These are phyloP conservation scores for Periparus ater DNA, from an alignment of 2,797 vertebrate genomes.

Conservation along the genomic window DNA sequence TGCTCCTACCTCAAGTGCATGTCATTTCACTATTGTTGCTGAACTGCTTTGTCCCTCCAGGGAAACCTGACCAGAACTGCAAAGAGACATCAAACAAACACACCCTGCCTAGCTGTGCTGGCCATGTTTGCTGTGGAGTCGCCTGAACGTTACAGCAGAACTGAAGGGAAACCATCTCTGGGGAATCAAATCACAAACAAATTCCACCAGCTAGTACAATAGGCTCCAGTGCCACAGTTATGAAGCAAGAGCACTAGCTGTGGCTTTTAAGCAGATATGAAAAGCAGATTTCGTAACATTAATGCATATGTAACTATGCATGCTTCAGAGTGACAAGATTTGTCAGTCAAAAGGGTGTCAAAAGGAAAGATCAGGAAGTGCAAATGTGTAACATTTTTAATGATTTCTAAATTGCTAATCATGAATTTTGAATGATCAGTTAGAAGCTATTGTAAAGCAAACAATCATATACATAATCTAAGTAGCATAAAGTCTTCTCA, in stretches of 20 bases:
- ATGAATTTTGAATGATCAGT: not conserved
- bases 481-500: not conserved
- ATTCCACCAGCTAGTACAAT: not conserved
- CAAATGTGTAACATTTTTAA: not conserved
- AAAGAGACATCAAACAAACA: not conserved
- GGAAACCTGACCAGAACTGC: not conserved
- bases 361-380: not conserved
- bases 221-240: not conserved
- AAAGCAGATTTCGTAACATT: not conserved
- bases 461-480: not conserved
- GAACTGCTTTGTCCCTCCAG: not conserved
- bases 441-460: not conserved
- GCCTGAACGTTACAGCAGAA: not conserved
- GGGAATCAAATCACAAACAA: not conserved
- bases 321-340: not conserved
- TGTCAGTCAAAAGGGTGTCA: not conserved
- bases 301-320: not conserved
- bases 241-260: not conserved
- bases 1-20: not conserved
- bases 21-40: not conserved
- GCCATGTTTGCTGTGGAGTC: not conserved
- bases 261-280: not conserved
- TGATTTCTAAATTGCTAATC: not conserved
- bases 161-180: not conserved
- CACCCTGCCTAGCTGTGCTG: not conserved